Evolutionary conservation across 1,140 invertebrate genomes (phyloP).

Genomic region (Orchesella cincta): DNA sequence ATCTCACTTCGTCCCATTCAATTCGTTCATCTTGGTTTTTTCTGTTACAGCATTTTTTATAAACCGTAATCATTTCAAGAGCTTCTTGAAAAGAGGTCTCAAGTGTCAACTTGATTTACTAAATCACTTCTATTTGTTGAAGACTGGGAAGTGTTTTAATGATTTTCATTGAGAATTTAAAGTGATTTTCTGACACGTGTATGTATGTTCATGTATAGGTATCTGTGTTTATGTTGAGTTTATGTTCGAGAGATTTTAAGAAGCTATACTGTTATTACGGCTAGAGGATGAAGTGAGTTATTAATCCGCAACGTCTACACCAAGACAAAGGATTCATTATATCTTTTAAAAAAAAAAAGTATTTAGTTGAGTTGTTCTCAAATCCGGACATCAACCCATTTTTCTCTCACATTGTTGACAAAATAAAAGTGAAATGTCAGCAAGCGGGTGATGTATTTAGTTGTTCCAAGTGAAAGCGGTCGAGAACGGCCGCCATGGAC

Average conservation of each 20-base stretch:
- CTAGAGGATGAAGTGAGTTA: too few relatives aligned
- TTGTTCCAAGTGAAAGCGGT: constrained; percentile 36
- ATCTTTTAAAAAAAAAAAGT: too few relatives aligned
- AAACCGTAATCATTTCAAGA: background rate
- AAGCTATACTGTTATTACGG: too few relatives aligned
- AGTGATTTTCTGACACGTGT: background rate
- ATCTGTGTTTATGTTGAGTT: too few relatives aligned
- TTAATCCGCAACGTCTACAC: too few relatives aligned
- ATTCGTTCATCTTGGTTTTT: background rate
- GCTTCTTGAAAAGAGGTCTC: background rate
- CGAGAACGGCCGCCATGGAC: constrained; percentile 47
- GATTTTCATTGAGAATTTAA: background rate
- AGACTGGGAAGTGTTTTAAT: too few relatives aligned
- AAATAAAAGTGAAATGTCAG: background rate
- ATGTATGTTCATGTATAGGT: too few relatives aligned
- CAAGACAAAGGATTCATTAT: too few relatives aligned
- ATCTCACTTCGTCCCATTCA: too few relatives aligned
- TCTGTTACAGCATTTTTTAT: background rate
- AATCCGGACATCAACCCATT: too few relatives aligned
- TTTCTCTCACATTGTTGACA: background rate
- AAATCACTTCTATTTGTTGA: background rate
- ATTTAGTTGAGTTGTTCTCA: too few relatives aligned
- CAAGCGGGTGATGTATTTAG: constrained; percentile 14
- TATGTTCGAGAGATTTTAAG: too few relatives aligned
- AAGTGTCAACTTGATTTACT: background rate